Evolutionary conservation across 1,140 invertebrate genomes (phyloP).

Genomic region (Teleopsis dalmanni): DNA sequence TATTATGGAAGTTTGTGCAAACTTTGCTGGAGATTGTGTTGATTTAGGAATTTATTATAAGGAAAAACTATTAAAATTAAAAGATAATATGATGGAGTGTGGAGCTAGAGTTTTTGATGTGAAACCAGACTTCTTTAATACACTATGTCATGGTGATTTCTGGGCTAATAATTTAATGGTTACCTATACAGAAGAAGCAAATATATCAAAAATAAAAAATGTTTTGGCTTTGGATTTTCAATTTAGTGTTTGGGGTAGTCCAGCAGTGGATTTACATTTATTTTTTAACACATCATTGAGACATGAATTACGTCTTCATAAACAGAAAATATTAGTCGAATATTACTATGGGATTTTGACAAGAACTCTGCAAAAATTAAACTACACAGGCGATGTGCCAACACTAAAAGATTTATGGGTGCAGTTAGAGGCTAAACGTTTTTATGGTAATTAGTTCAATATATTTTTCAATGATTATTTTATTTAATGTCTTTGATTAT

Average conservation of each 20-base stretch:
- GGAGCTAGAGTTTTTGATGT: slow-evolving; percentile 24
- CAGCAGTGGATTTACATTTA: slow-evolving; percentile 35
- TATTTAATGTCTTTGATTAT: not conserved
- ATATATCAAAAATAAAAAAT: slow-evolving; percentile 28
- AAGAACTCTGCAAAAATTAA: slow-evolving; percentile 14
- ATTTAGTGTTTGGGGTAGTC: slow-evolving; percentile 31
- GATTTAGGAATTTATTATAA: slow-evolving; percentile 18
- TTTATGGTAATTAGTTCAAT: slow-evolving; percentile 18
- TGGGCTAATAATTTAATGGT: slow-evolving; percentile 59
- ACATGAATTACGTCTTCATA: slow-evolving; percentile 15
- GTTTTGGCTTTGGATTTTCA: slow-evolving; percentile 45
- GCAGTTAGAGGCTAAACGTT: slow-evolving; percentile 23
- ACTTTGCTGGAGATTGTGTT: slow-evolving; percentile 12
- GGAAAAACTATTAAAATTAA: slow-evolving; percentile 20
- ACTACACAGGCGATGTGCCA: slow-evolving; percentile 19
- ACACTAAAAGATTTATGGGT: slow-evolving; percentile 21
- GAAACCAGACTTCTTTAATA: slow-evolving; percentile 50
- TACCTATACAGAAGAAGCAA: slow-evolving; percentile 47
- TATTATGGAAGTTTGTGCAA: slow-evolving; percentile 13
- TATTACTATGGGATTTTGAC: slow-evolving; percentile 21
- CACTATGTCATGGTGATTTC: slow-evolving; percentile 55
- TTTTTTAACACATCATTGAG: slow-evolving; percentile 29
- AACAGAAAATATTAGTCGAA: slow-evolving; percentile 21
- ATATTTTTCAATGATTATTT: not conserved
- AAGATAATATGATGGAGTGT: slow-evolving; percentile 24